Base-by-base conservation (phyloP, 2,888 invertebrate genomes). In the Trissoscelio sp. region DNA sequence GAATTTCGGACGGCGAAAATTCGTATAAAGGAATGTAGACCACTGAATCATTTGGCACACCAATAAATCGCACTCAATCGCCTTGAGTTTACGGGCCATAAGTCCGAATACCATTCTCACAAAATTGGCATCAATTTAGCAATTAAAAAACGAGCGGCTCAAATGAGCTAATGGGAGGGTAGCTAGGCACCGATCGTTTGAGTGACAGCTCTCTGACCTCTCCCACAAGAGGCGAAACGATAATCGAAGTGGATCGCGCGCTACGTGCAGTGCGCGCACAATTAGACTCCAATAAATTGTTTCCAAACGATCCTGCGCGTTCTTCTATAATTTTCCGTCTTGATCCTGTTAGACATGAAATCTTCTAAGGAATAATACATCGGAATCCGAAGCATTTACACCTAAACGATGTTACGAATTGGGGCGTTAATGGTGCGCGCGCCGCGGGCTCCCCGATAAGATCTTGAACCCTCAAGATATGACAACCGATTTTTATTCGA, bases 101-200 rank as follows among this genome's bases (percentile, higher is more conserved):
- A 69, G 72, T 84, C 57, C n/a, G 67, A 83, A 82, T 80, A 83
- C 74, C 77, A 80, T 77, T 82, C 82, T 62, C 64, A 39, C 88
- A 84, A 91, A 91, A 91, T 91, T 91, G 90, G 88, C 91, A 87
- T 88, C 91, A 91, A 91, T 91, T 91, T 91, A 87, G 88, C 89
- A 91, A 91, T 91, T 91, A 91, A 89, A 90, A 89, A 87, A 85
- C 86, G 85, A 86, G 81, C 55, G 82, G 83, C 20, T 83, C 77
- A 87, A 89, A 88, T 88, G 89, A 46, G 87, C 87, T 91, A 91
- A 91, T 91, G 86, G 89, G 85, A 88, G 91, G 91, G 79, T 82
- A 90, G 89, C 89, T 89, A 90, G 90, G 88, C 89, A 88, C 88
- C 87, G 88, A 86, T 67, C 81, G 85, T 60, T 87, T 91, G 91